These are phyloP conservation scores for Choreutis nemorana DNA, from an alignment of 2,888 invertebrate genomes.

Conservation along the genomic window DNA sequence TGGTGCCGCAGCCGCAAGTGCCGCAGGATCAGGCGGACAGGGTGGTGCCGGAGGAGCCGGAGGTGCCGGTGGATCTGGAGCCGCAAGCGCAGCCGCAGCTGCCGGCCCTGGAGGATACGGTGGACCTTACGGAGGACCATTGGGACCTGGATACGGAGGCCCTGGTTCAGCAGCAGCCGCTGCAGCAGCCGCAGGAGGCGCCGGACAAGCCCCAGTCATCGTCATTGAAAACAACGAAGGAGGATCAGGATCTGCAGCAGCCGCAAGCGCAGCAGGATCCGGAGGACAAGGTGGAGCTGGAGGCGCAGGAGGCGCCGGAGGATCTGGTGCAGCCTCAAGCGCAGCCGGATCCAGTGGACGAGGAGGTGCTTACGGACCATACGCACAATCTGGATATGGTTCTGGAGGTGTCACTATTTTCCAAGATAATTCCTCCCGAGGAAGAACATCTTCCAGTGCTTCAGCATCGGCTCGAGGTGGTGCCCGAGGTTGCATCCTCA, in stretches of 20 bases:
- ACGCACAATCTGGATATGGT: not conserved
- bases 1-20: no score
- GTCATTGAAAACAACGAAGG: constrained; percentile 1
- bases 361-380: constrained; percentile 4
- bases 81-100: constrained; percentile 3
- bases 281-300: constrained; percentile 1
- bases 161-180: not conserved
- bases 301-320: constrained; percentile 2
- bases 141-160: constrained; percentile 1
- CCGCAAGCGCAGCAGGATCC: constrained; percentile 1
- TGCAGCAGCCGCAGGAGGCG: not conserved
- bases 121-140: no score
- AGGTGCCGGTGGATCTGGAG: constrained; percentile 1
- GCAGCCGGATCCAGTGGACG: not conserved
- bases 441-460: not conserved
- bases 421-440: not conserved
- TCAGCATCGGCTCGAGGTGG: not conserved
- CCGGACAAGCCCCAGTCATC: not conserved
- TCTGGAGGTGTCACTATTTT: not conserved
- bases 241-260: constrained; percentile 2
- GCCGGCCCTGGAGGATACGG: constrained; percentile 1
- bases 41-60: constrained; percentile 4
- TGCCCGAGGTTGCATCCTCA: constrained; percentile 4
- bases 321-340: constrained; percentile 1
- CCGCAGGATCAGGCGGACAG: no score